Evolutionary conservation across 2,888 invertebrate species (phyloP).

Genomic region (Epinotia nisella): DNA sequence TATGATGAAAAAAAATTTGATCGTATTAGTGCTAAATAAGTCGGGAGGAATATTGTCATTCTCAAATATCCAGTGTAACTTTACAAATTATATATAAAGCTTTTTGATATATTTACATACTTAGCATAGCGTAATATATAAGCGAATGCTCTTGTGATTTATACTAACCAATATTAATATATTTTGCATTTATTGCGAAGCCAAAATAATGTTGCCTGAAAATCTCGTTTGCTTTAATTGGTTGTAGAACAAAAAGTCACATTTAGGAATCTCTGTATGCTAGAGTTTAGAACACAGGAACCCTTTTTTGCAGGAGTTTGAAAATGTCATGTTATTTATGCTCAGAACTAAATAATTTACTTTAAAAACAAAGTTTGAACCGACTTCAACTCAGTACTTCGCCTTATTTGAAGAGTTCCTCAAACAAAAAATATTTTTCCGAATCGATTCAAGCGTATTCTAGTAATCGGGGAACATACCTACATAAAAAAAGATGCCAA

Average conservation of each 20-base stretch:
- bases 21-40: background rate
- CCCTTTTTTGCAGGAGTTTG: background rate
- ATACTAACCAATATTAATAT: conserved; percentile 21
- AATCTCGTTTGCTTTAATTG: conserved; percentile 33
- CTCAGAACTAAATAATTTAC: too few relatives aligned
- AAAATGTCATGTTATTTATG: background rate
- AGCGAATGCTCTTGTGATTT: conserved; percentile 20
- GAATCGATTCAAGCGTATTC: too few relatives aligned
- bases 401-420: too few relatives aligned
- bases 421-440: too few relatives aligned
- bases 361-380: too few relatives aligned
- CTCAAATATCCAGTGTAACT: background rate
- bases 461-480: too few relatives aligned
- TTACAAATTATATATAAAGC: conserved; percentile 33
- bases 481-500: too few relatives aligned
- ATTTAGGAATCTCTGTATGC: background rate
- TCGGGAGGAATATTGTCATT: conserved; percentile 7
- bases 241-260: background rate
- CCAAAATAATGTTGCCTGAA: conserved; percentile 18
- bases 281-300: background rate
- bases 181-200: conserved; percentile 33
- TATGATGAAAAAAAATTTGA: too few relatives aligned
- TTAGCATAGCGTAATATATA: conserved; percentile 28
- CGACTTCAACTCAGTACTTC: too few relatives aligned
- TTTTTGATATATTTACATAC: conserved; percentile 43